Conservation (phyloP, 2,113 vertebrate genomes). For the Loxodonta africana region DNA sequence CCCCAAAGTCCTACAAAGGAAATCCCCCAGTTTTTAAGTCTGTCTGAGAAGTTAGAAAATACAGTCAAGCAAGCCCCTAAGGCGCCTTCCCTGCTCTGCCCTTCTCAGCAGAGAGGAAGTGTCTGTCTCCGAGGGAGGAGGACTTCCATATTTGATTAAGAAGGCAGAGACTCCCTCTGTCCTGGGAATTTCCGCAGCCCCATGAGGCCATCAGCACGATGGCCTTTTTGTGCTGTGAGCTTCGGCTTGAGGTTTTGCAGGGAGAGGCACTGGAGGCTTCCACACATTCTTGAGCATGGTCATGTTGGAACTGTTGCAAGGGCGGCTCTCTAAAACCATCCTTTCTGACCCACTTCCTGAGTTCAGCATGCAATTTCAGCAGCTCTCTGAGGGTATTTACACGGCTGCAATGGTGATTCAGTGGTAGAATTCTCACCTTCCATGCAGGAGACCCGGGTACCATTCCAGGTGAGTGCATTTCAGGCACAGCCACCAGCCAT, state of each 20-base stretch:
- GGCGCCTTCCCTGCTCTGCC: background rate
- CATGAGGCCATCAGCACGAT: constrained; percentile 68
- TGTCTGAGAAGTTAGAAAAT: constrained; percentile 37
- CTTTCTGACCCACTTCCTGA: background rate
- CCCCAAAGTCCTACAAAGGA: constrained; percentile 52
- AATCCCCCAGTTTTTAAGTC: constrained; percentile 13
- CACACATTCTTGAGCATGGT: background rate
- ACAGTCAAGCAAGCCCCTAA: background rate
- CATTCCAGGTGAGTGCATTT: background rate
- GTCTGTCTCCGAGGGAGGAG: constrained; percentile 82
- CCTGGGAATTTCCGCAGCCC: constrained; percentile 77
- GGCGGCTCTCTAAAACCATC: background rate
- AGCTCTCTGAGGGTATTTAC: no score
- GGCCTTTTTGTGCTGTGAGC: constrained; percentile 65
- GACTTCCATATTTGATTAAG: constrained; percentile 82
- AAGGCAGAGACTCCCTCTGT: constrained; percentile 84
- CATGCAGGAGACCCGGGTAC: background rate
- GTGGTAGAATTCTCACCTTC: background rate
- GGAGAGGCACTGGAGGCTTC: constrained; percentile 71
- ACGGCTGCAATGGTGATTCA: background rate
- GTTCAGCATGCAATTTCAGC: accelerated
- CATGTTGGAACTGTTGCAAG: background rate
- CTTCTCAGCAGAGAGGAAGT: constrained; percentile 87
- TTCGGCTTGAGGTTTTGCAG: background rate
- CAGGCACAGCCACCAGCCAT: no score